Evolutionary conservation across 2,797 vertebrate genomes (phyloP), one percentile per base, ranked within the genome.

Genomic region (Lagodon rhomboides): DNA sequence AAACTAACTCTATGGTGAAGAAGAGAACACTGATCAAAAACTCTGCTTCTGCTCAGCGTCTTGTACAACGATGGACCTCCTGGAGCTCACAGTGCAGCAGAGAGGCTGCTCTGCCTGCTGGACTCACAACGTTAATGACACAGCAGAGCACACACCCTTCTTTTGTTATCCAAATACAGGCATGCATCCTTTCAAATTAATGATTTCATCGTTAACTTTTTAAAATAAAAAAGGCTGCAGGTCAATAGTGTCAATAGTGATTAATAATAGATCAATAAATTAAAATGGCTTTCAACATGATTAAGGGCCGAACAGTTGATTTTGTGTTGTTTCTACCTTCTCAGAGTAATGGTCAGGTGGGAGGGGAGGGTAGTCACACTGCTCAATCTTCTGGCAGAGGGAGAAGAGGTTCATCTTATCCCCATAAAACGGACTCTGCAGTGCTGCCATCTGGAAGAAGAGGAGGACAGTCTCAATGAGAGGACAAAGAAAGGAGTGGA

Each of bases 331-430:
- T 25, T 60, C 43, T 95, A 99, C 98, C 95, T 99, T 97, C 83
- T 97, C 96, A 54, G 97, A 99, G 89, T 98, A 98, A 93, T 98
- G 97, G 94, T 98, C 97, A 46, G 97, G 96, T 6, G 97, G 97
- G 49, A 99, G 97, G 16, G 98, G 98, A 5, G 98, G 97, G 84
- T 99, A 99, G 93, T 99, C 97, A 63, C 98, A 98, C 91, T 97
- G 97, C 75, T 98, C 97, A 55, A 98, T 99, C 95, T 99, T 99
- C 94, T 98, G 97, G 92, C 98, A 99, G 80, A 99, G 94, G 0
- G 97, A 98, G 79, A 98, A 96, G 30, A 99, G 93, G 91, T 97
- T 98, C 98, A 99, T 99, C 93, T 99, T 98, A 93, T 99, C 98
- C 22, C 97, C 97, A 38, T 98, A 99, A 92, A 99, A 99, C 0